Percentiles rank a stretch among this genome's conserved stretches.
Conservation (phyloP, 2,113 vertebrate species). For the Tursiops truncatus region DNA sequence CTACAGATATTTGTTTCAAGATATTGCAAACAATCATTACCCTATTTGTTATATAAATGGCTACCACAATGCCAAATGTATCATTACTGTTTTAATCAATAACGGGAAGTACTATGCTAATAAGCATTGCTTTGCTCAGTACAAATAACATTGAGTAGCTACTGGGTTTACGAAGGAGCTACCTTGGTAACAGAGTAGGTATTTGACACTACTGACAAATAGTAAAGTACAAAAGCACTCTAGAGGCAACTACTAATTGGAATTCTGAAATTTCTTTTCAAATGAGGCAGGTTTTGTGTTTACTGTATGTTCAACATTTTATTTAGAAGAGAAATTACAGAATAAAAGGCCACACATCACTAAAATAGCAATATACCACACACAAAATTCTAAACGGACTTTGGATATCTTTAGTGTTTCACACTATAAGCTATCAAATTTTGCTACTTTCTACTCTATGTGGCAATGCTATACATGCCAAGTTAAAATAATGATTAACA, state of each 20-base stretch:
- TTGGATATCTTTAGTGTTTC: conserved; percentile 64
- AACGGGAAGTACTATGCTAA: conserved; percentile 55
- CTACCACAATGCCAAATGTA: conserved; percentile 52
- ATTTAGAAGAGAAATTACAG: conserved; percentile 63
- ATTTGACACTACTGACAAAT: conserved; percentile 60
- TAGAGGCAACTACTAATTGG: conserved; percentile 57
- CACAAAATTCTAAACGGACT: conserved; percentile 64
- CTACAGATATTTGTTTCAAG: conserved; percentile 18
- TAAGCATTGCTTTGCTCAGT: conserved; percentile 56
- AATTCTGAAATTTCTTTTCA: conserved; percentile 67
- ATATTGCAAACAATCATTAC: conserved; percentile 20
- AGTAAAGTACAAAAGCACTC: conserved; percentile 66
- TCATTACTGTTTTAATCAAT: conserved; percentile 47
- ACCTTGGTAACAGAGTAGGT: conserved; percentile 48
- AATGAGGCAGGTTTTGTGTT: conserved; percentile 75
- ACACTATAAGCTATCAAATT: conserved; percentile 64
- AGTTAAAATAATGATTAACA: conserved; percentile 64
- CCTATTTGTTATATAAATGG: conserved; percentile 44
- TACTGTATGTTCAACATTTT: conserved; percentile 69
- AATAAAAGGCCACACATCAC: conserved; percentile 69
- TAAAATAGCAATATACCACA: conserved; percentile 72
- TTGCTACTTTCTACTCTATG: conserved; percentile 64
- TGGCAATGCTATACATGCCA: conserved; percentile 68
- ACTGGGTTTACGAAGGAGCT: conserved; percentile 59
- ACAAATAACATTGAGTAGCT: conserved; percentile 59